Conservation (phyloP, 2,888 invertebrate species). For the Anodontia alba region DNA sequence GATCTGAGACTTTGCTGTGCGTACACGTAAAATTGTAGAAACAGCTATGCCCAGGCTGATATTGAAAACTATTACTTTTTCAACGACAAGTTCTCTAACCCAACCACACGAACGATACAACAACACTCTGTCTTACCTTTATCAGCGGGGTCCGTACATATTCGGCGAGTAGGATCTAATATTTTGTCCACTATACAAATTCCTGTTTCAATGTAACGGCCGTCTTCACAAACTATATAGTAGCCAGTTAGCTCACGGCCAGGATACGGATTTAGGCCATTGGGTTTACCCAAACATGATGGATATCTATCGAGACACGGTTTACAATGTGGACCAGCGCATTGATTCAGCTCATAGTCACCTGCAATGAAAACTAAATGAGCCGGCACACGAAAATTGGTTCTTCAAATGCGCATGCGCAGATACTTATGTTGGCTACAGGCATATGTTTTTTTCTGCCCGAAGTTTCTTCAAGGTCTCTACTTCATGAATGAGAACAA, state of each 20-base stretch:
- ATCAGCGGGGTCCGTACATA: slow-evolving; percentile 50
- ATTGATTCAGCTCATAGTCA: slow-evolving; percentile 55
- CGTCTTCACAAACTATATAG: slow-evolving; percentile 64
- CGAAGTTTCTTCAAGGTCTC: too few relatives aligned
- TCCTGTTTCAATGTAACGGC: slow-evolving; percentile 47
- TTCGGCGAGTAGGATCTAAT: slow-evolving; percentile 45
- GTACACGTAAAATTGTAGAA: too few relatives aligned
- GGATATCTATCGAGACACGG: slow-evolving; percentile 31
- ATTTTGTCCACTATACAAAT: slow-evolving; percentile 58
- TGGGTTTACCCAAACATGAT: slow-evolving; percentile 46
- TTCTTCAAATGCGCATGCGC: background rate
- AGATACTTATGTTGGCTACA: too few relatives aligned
- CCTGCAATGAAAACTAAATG: slow-evolving; percentile 33
- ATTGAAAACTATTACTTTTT: too few relatives aligned
- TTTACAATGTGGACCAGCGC: slow-evolving; percentile 49
- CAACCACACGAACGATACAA: too few relatives aligned
- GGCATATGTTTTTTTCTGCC: too few relatives aligned
- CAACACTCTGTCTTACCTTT: slow-evolving; percentile 50
- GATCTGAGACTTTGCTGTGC: too few relatives aligned
- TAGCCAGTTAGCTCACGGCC: slow-evolving; percentile 52
- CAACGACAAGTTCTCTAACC: too few relatives aligned
- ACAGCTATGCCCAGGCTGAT: too few relatives aligned
- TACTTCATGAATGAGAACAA: too few relatives aligned
- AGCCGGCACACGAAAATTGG: background rate
- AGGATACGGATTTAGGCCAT: slow-evolving; percentile 63